Base-by-base conservation (phyloP, 2,888 invertebrate species). In the Drosophila setosimentum region DNA sequence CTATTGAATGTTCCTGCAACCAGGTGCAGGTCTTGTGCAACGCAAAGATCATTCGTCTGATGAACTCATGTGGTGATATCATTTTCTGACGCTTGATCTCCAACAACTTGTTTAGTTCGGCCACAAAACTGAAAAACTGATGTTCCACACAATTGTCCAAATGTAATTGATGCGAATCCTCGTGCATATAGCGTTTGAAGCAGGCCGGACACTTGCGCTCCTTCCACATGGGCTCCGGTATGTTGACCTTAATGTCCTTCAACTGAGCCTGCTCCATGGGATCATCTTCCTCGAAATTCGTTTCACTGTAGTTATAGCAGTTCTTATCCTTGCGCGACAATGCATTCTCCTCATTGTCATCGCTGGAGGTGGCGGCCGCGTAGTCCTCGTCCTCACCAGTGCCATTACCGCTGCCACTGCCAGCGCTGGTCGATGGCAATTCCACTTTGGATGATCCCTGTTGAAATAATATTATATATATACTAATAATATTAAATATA, bases 151-250 rank as follows among this genome's bases (percentile, higher is more conserved):
- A 93, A 35, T 85, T 87, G 48, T 91, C 89, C 69, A 92, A 72
- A 53, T 93, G 93, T 35, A 92, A 82, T n/a, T 90, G 87, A 66
- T 91, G 92, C 0, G 93, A 89, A 3, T 93, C 92, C 58, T 93
- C 93, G 65, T 92, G 92, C 93, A 93, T 93, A 55, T 92, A 93
- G 7, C 93, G 91, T 32, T 91, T 87, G 18, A 78, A 92, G 65
- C 93, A 93, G 3, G 92, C 92, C 3, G 91, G 85, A 62, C 93
- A 93, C 68, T 93, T 93, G 27, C 92, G 91, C 51, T 93, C 93
- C 72, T 92, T 93, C 78, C 92, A 92, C 79, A 76, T 90, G 24
- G 91, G 91, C 35, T 92, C 91, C 0, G 93, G 93, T 68, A 92
- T 92, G 42, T 91, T 92, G 0, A 93, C 91, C 45, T 91, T 92